A percentile compares a stretch with the other conserved stretches of the same genome.
Evolutionary conservation across 2,797 vertebrate genomes (phyloP).

Genomic region (Crypturellus tataupa): DNA sequence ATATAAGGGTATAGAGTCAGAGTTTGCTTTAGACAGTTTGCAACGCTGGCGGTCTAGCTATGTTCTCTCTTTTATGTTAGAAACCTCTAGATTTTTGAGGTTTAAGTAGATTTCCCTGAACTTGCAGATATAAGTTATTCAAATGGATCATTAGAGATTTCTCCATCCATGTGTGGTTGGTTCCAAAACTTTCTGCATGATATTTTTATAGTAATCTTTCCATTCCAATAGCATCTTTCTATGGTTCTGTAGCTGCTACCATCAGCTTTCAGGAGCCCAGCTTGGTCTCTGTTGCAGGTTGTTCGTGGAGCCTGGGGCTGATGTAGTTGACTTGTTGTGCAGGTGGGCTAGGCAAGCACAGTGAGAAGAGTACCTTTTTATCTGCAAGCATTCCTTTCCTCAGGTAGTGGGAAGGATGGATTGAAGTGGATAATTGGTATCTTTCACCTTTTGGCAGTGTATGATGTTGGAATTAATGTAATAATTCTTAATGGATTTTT

Average conservation of each 20-base stretch:
- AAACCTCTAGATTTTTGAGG: background rate
- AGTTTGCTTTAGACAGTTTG: background rate
- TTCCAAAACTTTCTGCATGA: background rate
- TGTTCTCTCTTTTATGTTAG: background rate
- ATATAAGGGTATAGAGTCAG: background rate
- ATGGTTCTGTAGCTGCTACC: background rate
- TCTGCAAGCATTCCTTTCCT: background rate
- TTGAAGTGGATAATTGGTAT: background rate
- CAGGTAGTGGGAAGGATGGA: background rate
- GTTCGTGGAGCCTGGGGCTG: rapidly evolving
- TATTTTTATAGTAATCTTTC: background rate
- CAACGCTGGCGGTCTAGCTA: background rate
- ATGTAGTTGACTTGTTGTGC: background rate
- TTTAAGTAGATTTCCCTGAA: background rate
- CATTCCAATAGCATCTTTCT: background rate
- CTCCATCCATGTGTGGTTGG: background rate
- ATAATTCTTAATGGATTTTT: background rate
- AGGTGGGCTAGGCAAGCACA: background rate
- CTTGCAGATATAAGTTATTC: background rate
- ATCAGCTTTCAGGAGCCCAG: background rate
- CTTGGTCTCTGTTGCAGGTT: background rate
- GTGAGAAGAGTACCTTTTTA: background rate
- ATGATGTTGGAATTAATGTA: background rate
- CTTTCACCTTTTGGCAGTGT: background rate
- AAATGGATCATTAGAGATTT: background rate